Percentiles rank a stretch among this genome's conserved stretches.
phyloP scores from a whole-genome alignment of 2,888 invertebrate species.

The Cancer borealis region DNA sequence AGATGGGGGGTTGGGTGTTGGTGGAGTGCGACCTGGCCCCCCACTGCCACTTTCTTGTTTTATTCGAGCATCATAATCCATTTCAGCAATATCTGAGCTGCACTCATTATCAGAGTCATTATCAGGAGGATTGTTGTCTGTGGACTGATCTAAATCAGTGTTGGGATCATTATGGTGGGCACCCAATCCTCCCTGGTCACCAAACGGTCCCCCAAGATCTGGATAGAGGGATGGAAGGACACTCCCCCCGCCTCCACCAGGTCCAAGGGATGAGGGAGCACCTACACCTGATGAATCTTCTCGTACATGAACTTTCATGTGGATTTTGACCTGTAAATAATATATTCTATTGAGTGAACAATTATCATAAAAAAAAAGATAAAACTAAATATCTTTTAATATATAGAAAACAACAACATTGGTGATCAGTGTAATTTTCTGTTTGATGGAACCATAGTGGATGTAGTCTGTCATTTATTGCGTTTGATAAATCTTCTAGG shows the following conservation, averaged over 20 bases:
- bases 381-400: neutral
- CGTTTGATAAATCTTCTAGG: no score
- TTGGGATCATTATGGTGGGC: constrained; percentile 68
- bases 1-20: constrained; percentile 69
- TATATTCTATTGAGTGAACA: neutral
- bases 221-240: constrained; percentile 70
- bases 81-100: constrained; percentile 75
- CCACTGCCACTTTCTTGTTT: constrained; percentile 65
- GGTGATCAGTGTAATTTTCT: no score
- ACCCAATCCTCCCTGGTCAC: constrained; percentile 70
- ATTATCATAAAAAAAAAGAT: neutral
- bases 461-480: no score
- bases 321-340: constrained; percentile 77
- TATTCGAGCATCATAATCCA: constrained; percentile 67
- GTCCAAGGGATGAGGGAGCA: constrained; percentile 71
- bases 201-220: constrained; percentile 71
- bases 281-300: constrained; percentile 76
- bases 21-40: constrained; percentile 61
- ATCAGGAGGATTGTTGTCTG: constrained; percentile 72
- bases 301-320: constrained; percentile 77
- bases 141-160: constrained; percentile 74
- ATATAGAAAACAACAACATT: neutral
- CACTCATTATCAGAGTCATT: constrained; percentile 77
- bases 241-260: constrained; percentile 68
- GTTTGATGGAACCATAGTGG: no score